Conservation (phyloP, 1,140 invertebrate genomes). For the Euwallacea similis region DNA sequence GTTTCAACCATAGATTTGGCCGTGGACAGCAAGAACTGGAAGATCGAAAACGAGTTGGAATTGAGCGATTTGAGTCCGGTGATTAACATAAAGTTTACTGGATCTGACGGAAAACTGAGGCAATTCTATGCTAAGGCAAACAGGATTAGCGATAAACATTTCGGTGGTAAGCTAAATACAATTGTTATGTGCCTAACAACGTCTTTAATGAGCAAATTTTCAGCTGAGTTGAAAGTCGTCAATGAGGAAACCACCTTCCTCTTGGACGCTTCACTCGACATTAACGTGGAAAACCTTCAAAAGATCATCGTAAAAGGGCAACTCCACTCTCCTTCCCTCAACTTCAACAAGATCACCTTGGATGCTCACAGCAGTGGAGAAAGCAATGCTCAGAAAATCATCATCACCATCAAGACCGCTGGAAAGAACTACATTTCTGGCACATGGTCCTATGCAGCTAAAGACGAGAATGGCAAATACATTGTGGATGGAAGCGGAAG, state of each 20-base stretch:
- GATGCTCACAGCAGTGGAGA: conserved; percentile 65
- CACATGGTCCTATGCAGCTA: conserved; percentile 66
- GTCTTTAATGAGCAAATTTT: conserved; percentile 5
- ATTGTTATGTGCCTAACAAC: neutral
- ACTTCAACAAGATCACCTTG: conserved; percentile 66
- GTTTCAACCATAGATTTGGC: conserved; percentile 53
- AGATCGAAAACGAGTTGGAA: conserved; percentile 54
- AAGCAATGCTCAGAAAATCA: conserved; percentile 57
- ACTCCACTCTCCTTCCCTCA: conserved; percentile 67
- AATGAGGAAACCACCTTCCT: conserved; percentile 57
- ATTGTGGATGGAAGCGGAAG: conserved; percentile 72
- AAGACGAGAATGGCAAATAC: conserved; percentile 69
- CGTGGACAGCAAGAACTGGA: conserved; percentile 59
- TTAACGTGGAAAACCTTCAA: conserved; percentile 64
- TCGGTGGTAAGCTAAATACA: conserved; percentile 50
- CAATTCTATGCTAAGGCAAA: conserved; percentile 59
- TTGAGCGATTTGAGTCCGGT: conserved; percentile 36
- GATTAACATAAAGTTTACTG: conserved; percentile 49
- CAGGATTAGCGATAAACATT: conserved; percentile 59
- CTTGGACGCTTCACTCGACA: conserved; percentile 58
- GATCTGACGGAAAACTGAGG: conserved; percentile 56
- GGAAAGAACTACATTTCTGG: conserved; percentile 69
- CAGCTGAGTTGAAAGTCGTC: conserved; percentile 55
- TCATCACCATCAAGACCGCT: conserved; percentile 63
- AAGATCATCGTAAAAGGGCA: conserved; percentile 64